A percentile compares a stretch with the other conserved stretches of the same genome.
Evolutionary conservation across 2,113 vertebrate genomes (phyloP).

Genomic region (Gobius niger): DNA sequence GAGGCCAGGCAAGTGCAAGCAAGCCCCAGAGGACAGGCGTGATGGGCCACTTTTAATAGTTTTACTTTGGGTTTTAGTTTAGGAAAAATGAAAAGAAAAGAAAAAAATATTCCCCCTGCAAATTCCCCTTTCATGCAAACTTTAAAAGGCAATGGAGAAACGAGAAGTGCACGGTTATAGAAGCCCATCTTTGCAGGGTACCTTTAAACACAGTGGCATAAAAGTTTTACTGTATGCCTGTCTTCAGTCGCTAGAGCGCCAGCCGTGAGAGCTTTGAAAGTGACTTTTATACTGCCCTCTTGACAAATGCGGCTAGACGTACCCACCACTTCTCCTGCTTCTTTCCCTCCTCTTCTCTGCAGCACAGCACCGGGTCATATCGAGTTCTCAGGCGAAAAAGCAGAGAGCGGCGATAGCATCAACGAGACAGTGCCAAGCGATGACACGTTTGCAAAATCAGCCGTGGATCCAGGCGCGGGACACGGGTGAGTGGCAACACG

Average conservation of each 20-base stretch:
- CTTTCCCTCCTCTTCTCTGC: constrained; percentile 23
- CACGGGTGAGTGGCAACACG: constrained; percentile 60
- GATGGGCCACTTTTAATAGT: constrained; percentile 70
- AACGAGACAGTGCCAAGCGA: constrained; percentile 72
- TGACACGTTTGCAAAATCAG: constrained; percentile 72
- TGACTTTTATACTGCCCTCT: constrained; percentile 25
- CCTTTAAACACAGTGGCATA: constrained; percentile 21
- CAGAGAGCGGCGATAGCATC: constrained; percentile 65
- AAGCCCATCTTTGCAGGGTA: constrained; percentile 2
- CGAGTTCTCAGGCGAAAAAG: constrained; percentile 70
- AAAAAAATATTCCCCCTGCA: constrained; percentile 4
- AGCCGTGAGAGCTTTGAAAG: constrained; percentile 21
- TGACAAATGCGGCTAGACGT: constrained; percentile 20
- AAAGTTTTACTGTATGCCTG: constrained; percentile 17
- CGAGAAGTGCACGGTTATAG: constrained; percentile 8
- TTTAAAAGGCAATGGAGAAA: constrained; percentile 6
- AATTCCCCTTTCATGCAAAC: background rate
- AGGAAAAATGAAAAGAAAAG: background rate
- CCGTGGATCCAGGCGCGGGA: constrained; percentile 52
- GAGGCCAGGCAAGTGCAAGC: constrained; percentile 68
- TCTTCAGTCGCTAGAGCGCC: constrained; percentile 5
- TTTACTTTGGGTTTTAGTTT: constrained; percentile 40
- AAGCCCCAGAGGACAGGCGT: constrained; percentile 60
- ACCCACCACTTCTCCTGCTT: constrained; percentile 13
- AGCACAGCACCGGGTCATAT: constrained; percentile 65